A percentile compares a stretch with the other conserved stretches of the same genome.
phyloP scores from a whole-genome alignment of 2,797 vertebrate species.

The Pseudopleuronectes americanus region DNA sequence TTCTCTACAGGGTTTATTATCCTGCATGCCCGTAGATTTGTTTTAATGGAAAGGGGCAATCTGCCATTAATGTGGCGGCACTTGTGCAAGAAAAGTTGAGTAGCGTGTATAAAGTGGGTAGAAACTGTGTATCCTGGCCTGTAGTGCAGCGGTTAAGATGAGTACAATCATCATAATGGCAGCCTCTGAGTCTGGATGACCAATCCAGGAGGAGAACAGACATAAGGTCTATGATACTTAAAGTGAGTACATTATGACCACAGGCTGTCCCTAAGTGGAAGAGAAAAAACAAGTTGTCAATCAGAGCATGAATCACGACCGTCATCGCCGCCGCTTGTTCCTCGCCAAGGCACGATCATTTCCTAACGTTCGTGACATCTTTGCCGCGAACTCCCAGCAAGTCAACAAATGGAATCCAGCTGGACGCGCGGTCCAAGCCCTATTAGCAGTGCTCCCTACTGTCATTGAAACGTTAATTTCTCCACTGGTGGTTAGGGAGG shows the following conservation, averaged over 20 bases:
- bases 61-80: constrained; percentile 4
- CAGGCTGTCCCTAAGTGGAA: constrained; percentile 46
- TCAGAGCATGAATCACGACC: constrained; percentile 60
- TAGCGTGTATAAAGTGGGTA: constrained; percentile 27
- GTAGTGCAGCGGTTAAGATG: constrained; percentile 19
- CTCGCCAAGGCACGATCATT: constrained; percentile 78
- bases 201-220: constrained; percentile 41
- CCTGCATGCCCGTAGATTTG: not conserved
- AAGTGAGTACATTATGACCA: constrained; percentile 58
- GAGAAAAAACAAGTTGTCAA: constrained; percentile 65
- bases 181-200: constrained; percentile 36
- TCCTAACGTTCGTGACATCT: constrained; percentile 66
- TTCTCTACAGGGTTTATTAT: constrained; percentile 1
- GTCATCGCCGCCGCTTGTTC: constrained; percentile 47
- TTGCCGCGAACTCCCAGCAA: constrained; percentile 61
- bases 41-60: not conserved
- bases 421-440: constrained; percentile 61
- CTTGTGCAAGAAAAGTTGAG: constrained; percentile 17
- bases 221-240: constrained; percentile 37
- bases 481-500: constrained; percentile 55
- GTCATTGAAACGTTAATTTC: constrained; percentile 73
- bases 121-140: constrained; percentile 61
- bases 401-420: constrained; percentile 79
- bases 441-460: constrained; percentile 68
- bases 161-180: constrained; percentile 31